Conservation (phyloP, 2,797 vertebrate genomes). For the Danio tinwini region DNA sequence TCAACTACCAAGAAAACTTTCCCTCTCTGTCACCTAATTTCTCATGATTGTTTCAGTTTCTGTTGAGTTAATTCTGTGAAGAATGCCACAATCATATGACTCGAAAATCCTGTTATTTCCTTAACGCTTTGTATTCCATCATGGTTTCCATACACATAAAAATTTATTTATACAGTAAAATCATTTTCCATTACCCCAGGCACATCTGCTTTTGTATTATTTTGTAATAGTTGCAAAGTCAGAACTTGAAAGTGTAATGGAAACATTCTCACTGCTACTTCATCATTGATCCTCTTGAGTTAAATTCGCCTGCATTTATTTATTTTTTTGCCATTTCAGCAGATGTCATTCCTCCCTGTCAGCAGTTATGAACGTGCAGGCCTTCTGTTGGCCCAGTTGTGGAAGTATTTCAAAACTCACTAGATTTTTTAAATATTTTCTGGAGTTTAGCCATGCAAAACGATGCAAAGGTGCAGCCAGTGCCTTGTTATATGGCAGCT, state of each 20-base stretch:
- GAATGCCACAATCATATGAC: slow-evolving; percentile 61
- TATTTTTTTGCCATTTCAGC: slow-evolving; percentile 20
- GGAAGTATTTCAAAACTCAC: not conserved
- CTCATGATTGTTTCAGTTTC: slow-evolving; percentile 49
- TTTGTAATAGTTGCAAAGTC: not conserved
- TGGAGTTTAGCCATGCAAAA: not conserved
- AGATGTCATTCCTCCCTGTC: slow-evolving; percentile 16
- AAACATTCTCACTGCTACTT: not conserved
- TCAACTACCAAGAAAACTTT: slow-evolving; percentile 66
- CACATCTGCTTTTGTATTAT: not conserved
- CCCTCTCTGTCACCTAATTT: slow-evolving; percentile 35
- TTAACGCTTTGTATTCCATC: slow-evolving; percentile 29
- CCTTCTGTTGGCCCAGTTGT: slow-evolving; percentile 16
- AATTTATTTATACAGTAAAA: slow-evolving; percentile 1
- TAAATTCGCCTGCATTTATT: slow-evolving; percentile 17
- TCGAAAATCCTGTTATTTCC: slow-evolving; percentile 56
- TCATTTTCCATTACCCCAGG: not conserved
- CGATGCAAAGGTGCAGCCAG: not conserved
- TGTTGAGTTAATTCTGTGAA: slow-evolving; percentile 55
- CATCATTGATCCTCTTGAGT: slow-evolving; percentile 24
- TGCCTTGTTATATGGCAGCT: not conserved
- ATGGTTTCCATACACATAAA: slow-evolving; percentile 5
- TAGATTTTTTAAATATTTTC: not conserved
- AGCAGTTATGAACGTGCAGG: slow-evolving; percentile 18
- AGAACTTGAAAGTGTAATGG: not conserved